Evolutionary conservation across 2,888 invertebrate species (phyloP).

Genomic region (Nephrocerus scutellatus): DNA sequence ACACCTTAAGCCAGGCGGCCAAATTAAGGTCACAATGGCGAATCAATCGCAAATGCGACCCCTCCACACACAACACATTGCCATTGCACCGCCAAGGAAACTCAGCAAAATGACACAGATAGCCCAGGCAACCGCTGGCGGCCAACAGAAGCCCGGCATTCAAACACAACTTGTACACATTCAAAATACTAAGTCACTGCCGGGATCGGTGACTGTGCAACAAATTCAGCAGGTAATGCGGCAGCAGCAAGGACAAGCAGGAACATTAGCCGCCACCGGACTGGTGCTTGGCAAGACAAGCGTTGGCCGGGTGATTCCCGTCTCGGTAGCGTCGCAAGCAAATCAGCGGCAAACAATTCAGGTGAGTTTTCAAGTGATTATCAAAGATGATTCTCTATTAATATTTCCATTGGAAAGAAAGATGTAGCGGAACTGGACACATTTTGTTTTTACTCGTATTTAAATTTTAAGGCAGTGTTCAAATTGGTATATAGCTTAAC

Average conservation of each 20-base stretch:
- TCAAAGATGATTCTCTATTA: too few species aligned
- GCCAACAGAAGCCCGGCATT: slow-evolving; percentile 45
- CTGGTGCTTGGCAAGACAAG: slow-evolving; percentile 56
- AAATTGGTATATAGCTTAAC: too few species aligned
- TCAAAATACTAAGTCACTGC: slow-evolving; percentile 53
- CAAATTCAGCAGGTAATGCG: slow-evolving; percentile 69
- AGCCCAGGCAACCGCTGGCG: slow-evolving; percentile 32
- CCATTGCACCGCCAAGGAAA: slow-evolving; percentile 53
- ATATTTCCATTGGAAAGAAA: too few species aligned
- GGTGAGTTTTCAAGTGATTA: slow-evolving; percentile 28
- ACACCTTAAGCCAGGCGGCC: slow-evolving; percentile 46
- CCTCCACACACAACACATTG: slow-evolving; percentile 53
- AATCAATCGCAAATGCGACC: slow-evolving; percentile 62
- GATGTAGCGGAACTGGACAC: too few species aligned
- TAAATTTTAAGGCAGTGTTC: too few species aligned
- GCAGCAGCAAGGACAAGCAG: slow-evolving; percentile 55
- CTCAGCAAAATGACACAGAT: slow-evolving; percentile 57
- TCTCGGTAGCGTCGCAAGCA: slow-evolving; percentile 53
- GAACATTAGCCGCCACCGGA: slow-evolving; percentile 42
- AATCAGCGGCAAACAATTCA: slow-evolving; percentile 54
- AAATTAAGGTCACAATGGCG: slow-evolving; percentile 51
- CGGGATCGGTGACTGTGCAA: slow-evolving; percentile 63
- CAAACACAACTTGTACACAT: slow-evolving; percentile 64
- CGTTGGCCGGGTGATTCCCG: slow-evolving; percentile 60
- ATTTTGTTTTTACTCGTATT: too few species aligned